Conservation (phyloP, 2,888 invertebrate genomes). For the Philereme transversata region DNA sequence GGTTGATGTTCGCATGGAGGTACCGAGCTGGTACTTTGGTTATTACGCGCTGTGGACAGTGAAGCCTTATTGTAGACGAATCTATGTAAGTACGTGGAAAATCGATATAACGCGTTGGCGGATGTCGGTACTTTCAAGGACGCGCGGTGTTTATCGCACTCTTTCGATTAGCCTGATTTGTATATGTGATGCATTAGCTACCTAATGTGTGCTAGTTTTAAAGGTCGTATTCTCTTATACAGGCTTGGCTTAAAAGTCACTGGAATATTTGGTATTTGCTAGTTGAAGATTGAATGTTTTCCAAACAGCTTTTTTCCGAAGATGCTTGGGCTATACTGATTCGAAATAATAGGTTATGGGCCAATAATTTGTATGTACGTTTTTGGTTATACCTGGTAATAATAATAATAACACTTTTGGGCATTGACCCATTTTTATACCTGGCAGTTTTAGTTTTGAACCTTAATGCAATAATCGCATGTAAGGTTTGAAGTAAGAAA, state of each 20-base stretch:
- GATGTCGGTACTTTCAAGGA: slow-evolving; percentile 68
- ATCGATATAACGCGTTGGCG: slow-evolving; percentile 75
- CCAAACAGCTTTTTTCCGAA: no score
- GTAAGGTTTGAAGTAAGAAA: no score
- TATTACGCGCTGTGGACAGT: slow-evolving; percentile 52
- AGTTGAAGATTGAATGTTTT: no score
- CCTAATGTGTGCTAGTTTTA: slow-evolving; percentile 6
- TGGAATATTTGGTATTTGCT: neutral
- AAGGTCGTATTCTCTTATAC: slow-evolving; percentile 1
- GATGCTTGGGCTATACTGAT: no score
- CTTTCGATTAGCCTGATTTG: slow-evolving; percentile 45
- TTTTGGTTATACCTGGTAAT: no score
- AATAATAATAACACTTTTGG: no score
- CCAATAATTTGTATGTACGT: no score
- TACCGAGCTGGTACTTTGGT: slow-evolving; percentile 23
- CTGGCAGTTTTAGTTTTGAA: no score
- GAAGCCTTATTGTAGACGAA: slow-evolving; percentile 76
- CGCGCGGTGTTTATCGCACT: slow-evolving; percentile 53
- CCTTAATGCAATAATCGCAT: no score
- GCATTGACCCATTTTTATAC: no score
- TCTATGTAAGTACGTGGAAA: slow-evolving; percentile 75
- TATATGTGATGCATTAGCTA: slow-evolving; percentile 24
- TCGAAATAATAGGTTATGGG: no score
- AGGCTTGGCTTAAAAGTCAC: neutral
- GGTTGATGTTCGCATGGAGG: slow-evolving; percentile 44